Conservation (phyloP, 2,113 vertebrate genomes). For the Mus spicilegus region DNA sequence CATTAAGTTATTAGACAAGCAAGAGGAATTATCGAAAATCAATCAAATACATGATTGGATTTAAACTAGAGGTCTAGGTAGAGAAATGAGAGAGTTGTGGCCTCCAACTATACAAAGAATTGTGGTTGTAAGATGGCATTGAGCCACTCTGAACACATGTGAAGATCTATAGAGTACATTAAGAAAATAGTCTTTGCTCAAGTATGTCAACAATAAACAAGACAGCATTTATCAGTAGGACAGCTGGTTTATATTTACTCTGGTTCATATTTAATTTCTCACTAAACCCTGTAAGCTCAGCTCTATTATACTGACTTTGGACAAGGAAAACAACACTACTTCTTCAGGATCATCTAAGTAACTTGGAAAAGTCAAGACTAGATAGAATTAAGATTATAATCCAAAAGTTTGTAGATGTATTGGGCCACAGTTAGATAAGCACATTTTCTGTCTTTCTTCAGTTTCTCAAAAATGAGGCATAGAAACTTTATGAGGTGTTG, state of each 20-base stretch:
- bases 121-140: not conserved
- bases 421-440: not conserved
- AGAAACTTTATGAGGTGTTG: not conserved
- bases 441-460: not conserved
- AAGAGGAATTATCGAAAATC: not conserved
- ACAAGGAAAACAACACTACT: not conserved
- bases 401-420: not conserved
- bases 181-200: not conserved
- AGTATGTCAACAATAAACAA: not conserved
- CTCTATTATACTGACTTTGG: not conserved
- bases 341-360: not conserved
- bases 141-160: not conserved
- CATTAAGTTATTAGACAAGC: not conserved
- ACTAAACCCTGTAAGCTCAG: not conserved
- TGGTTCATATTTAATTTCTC: not conserved
- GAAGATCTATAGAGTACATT: not conserved
- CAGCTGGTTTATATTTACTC: not conserved
- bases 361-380: not conserved
- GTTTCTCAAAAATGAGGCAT: not conserved
- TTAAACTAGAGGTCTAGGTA: not conserved
- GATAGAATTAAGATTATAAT: constrained; percentile 37
- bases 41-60: not conserved
- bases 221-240: not conserved
- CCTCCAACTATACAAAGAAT: not conserved
- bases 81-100: not conserved